These are phyloP conservation scores for Calidris pugnax DNA, from an alignment of 2,113 vertebrate genomes.

Conservation along the genomic window DNA sequence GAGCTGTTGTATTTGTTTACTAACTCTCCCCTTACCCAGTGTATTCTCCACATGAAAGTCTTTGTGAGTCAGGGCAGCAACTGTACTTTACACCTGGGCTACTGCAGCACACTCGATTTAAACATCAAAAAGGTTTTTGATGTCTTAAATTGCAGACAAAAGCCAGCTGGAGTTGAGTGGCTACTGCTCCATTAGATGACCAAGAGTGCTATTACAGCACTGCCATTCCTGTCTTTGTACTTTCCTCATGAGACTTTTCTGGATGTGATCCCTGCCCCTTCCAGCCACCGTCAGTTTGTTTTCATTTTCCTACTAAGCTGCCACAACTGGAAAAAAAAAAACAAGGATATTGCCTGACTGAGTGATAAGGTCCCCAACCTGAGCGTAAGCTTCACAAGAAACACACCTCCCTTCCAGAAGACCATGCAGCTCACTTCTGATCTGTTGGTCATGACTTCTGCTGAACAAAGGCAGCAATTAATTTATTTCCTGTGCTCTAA, in stretches of 20 bases:
- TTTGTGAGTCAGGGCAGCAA: background rate
- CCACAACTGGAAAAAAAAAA: background rate
- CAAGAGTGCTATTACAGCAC: background rate
- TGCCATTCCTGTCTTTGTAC: background rate
- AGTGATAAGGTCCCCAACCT: no score
- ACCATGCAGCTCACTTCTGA: no score
- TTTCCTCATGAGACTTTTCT: background rate
- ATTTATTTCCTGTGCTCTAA: background rate
- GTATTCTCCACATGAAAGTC: background rate
- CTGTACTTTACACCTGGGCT: background rate
- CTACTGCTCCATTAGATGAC: background rate
- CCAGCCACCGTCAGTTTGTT: background rate
- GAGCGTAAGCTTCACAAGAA: background rate
- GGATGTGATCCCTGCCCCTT: background rate
- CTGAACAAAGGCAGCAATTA: background rate
- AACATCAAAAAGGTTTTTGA: fast-evolving
- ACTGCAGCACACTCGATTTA: background rate
- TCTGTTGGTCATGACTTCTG: background rate
- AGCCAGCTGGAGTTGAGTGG: background rate
- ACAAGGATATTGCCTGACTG: no score
- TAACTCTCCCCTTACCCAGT: background rate
- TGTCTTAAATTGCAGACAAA: background rate
- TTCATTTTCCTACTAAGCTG: background rate
- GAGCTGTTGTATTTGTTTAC: background rate
- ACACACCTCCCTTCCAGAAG: background rate